Percentiles rank a stretch among this genome's conserved stretches.
Conservation (phyloP, 2,113 vertebrate species). For the Festucalex cinctus region DNA sequence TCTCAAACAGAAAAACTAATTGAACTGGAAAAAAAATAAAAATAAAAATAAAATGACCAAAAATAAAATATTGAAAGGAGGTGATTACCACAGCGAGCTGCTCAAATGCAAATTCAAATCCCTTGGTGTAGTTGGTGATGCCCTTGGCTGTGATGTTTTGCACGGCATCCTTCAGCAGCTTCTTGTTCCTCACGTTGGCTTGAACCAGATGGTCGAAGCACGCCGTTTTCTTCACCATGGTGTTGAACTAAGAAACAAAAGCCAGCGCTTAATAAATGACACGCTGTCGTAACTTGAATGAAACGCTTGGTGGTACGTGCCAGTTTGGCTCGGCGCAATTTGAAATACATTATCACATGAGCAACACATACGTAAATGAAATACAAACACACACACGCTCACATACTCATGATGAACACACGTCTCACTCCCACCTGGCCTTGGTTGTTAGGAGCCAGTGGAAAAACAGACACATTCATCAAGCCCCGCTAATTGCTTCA, state of each 20-base stretch:
- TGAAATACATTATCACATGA: constrained; percentile 10
- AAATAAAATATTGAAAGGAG: background rate
- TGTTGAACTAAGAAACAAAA: constrained; percentile 84
- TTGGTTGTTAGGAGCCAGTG: constrained; percentile 53
- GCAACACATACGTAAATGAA: constrained; percentile 12
- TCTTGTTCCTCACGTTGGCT: constrained; percentile 98
- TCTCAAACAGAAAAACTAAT: no score
- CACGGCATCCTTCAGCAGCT: constrained; percentile 93
- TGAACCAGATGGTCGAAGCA: constrained; percentile 97
- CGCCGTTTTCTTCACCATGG: constrained; percentile 89
- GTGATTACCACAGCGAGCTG: constrained; percentile 84
- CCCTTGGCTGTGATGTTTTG: constrained; percentile 96
- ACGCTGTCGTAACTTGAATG: background rate
- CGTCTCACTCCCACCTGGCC: constrained; percentile 50
- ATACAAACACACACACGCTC: constrained; percentile 7
- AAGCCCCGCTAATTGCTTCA: constrained; percentile 68
- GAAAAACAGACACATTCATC: constrained; percentile 72
- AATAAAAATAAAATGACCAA: background rate
- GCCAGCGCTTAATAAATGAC: constrained; percentile 14
- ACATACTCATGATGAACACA: constrained; percentile 4
- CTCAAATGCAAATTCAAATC: constrained; percentile 96
- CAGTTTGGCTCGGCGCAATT: background rate
- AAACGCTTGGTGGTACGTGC: background rate
- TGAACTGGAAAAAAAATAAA: background rate
- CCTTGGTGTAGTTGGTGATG: constrained; percentile 97